phyloP scores from a whole-genome alignment of 2,113 vertebrate genomes.

The Calonectris borealis region DNA sequence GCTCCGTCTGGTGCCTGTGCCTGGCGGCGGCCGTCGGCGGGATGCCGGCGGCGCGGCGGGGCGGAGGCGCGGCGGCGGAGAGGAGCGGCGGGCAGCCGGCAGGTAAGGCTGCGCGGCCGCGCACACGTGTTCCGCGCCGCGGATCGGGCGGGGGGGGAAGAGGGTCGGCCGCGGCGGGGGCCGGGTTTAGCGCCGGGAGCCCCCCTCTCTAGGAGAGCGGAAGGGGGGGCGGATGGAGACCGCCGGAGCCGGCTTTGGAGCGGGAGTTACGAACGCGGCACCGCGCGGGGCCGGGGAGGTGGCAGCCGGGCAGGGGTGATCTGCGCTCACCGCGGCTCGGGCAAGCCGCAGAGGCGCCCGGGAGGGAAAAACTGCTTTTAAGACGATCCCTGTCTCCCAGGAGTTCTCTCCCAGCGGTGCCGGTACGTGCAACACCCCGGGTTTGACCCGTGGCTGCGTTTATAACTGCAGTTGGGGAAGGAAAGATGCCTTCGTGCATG shows the following conservation, averaged over 20 bases:
- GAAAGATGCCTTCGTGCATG: not conserved
- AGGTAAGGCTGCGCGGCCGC: too few relatives aligned
- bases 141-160: too few relatives aligned
- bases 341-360: not conserved
- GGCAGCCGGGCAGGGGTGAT: not conserved
- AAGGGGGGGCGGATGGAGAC: not conserved
- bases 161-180: too few relatives aligned
- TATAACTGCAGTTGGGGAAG: not conserved
- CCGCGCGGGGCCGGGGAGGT: not conserved
- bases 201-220: too few relatives aligned
- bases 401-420: not conserved
- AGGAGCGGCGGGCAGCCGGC: too few relatives aligned
- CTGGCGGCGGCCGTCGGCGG: too few relatives aligned
- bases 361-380: not conserved
- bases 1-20: too few relatives aligned
- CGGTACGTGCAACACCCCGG: rapidly evolving
- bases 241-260: not conserved
- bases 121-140: too few relatives aligned
- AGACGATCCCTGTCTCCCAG: not conserved
- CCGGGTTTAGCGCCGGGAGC: too few relatives aligned
- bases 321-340: not conserved
- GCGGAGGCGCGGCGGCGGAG: too few relatives aligned
- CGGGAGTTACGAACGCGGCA: not conserved
- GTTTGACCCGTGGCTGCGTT: not conserved
- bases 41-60: too few relatives aligned